Base-by-base conservation (phyloP, 2,113 vertebrate species). In the Nycticorax nycticorax region DNA sequence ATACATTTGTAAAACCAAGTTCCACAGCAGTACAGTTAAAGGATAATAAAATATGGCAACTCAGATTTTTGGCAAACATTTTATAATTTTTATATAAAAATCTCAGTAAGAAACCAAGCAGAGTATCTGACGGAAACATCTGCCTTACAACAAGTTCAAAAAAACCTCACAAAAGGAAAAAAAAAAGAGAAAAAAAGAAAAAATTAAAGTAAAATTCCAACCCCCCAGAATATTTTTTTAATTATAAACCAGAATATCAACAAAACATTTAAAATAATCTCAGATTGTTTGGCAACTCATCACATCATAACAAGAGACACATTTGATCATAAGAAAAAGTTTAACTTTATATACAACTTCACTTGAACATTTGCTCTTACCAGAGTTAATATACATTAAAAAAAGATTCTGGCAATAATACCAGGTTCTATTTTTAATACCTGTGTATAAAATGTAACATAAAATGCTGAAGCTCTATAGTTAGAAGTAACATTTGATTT, bases 61-160 rank as follows among this genome's bases (percentile, higher is more conserved):
- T 95, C 90, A 89, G 92, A 32, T 75, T 97, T 96, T 98, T 98
- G 97, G 95, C 95, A 98, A 98, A 98, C 91, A 94, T 97, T 98
- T 98, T 98, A 97, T 98, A 98, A 92, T 98, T 98, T 98, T 98
- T 97, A 97, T 98, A 98, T 97, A 98, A 98, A 97, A 98, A 98
- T 97, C 88, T 98, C 97, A 98, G 97, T 98, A 98, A 98, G 98
- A 98, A 98, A 98, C 97, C 95, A 98, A 98, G 97, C 97, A 98
- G 98, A 98, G 97, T 98, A 96, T 97, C 94, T 96, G 98, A 98
- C 96, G 56, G 96, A 98, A 98, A 98, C 97, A 98, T 97, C 88
- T 97, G 98, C 97, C 96, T 98, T 98, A 98, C 97, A 98, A 96
- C 92, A 97, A 96, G 57, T 74, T 95, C 8, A 86, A 97, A 94